These are phyloP conservation scores for Phortica okadai DNA, from an alignment of 2,888 invertebrate species.

Conservation along the genomic window DNA sequence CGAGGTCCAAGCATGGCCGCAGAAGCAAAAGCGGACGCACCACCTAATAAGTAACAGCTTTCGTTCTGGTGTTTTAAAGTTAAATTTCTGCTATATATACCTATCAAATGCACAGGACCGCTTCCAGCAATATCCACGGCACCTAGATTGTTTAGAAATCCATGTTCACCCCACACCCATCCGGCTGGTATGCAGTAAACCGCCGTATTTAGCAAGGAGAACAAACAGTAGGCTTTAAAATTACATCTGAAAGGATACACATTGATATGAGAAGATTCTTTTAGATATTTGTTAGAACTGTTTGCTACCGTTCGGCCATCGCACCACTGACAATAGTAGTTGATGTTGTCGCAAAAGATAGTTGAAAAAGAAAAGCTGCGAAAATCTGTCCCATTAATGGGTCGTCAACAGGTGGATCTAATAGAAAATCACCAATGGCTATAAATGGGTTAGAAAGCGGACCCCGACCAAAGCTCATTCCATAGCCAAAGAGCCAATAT, in stretches of 20 bases:
- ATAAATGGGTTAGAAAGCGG: constrained; percentile 86
- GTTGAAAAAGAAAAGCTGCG: constrained; percentile 92
- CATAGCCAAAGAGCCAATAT: constrained; percentile 97
- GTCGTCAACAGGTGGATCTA: constrained; percentile 86
- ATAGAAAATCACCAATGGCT: constrained; percentile 88
- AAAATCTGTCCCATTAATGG: constrained; percentile 89
- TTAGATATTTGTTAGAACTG: neutral
- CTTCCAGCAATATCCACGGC: constrained; percentile 96
- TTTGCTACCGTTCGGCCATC: constrained; percentile 90
- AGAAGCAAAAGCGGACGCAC: constrained; percentile 88
- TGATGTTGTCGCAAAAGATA: constrained; percentile 90
- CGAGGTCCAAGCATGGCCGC: constrained; percentile 93
- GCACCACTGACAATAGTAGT: constrained; percentile 96
- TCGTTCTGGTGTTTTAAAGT: neutral
- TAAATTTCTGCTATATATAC: constrained; percentile 67
- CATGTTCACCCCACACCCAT: constrained; percentile 94
- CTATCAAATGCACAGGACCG: constrained; percentile 93
- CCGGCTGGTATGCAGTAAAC: constrained; percentile 96
- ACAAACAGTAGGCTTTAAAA: constrained; percentile 93
- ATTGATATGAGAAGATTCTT: neutral
- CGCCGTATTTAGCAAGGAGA: constrained; percentile 91
- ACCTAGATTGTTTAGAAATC: constrained; percentile 88
- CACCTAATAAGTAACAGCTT: constrained; percentile 76
- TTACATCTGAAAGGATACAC: constrained; percentile 82
- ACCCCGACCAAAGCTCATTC: constrained; percentile 90